Evolutionary conservation across 1,140 invertebrate species (phyloP).

Genomic region (Zaprionus kolodkinae): DNA sequence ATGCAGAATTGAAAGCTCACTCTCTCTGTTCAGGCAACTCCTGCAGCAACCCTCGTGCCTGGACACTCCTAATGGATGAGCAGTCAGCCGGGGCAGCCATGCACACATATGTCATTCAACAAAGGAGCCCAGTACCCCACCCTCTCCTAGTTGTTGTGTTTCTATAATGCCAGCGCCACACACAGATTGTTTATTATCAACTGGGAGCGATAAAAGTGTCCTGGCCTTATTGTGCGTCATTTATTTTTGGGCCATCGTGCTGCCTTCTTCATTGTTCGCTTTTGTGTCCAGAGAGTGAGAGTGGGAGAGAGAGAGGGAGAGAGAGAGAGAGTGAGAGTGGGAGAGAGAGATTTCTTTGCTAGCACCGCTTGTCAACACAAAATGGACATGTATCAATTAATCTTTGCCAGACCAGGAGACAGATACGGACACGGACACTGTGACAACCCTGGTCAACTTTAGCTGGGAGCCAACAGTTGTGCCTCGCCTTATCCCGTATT

Average conservation of each 20-base stretch:
- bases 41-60: conserved; percentile 23
- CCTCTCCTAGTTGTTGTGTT: conserved; percentile 12
- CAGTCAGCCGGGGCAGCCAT: conserved; percentile 70
- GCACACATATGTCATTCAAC: conserved; percentile 74
- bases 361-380: conserved; percentile 75
- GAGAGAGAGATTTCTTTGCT: conserved; percentile 60
- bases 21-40: background rate
- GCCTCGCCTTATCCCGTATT: conserved; percentile 10
- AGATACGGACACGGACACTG: conserved; percentile 6
- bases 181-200: conserved; percentile 77
- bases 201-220: conserved; percentile 79
- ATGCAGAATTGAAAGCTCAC: too few relatives aligned
- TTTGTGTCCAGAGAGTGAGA: conserved; percentile 26
- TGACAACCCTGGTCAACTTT: conserved; percentile 1
- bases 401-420: conserved; percentile 60
- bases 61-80: conserved; percentile 73
- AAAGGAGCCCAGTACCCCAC: conserved; percentile 42
- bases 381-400: conserved; percentile 83
- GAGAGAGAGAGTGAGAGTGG: too few relatives aligned
- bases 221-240: conserved; percentile 77
- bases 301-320: conserved; percentile 40
- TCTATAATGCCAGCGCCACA: conserved; percentile 31
- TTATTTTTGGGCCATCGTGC: conserved; percentile 72
- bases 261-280: conserved; percentile 59
- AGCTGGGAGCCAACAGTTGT: conserved; percentile 40